Evolutionary conservation across 2,113 vertebrate species (phyloP), one percentile per base, ranked within the genome.

Genomic region (Polypterus bichir): DNA sequence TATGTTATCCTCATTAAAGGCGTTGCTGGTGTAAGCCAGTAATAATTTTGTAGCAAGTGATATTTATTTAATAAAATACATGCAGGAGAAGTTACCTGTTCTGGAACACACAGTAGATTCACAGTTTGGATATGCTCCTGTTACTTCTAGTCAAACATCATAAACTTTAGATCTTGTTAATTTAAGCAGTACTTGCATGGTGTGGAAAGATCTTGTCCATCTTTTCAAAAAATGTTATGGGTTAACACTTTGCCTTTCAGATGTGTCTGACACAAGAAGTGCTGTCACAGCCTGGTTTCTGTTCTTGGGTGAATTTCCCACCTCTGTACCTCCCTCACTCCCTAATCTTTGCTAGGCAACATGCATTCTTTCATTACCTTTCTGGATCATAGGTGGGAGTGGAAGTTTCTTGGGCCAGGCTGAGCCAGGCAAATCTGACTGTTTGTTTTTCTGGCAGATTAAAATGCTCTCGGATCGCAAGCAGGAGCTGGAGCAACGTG

Each of bases 401-500:
- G 27, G 27, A 27, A 27, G 27, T 27, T 27, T 27, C 27, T 27
- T 27, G 27, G 27, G 27, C 27, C 27, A 27, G 27, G 27, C 27
- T 27, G 27, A 27, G 27, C 27, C 27, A 27, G 27, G 27, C 27
- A 27, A 27, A 27, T 27, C 27, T 27, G 27, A 62, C 63, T 4
- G 1, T 3, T 48, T 63, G 62, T 66, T 59, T 61, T 49, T 57
- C 57, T 70, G 52, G 44, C 78, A 99, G 96, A 97, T 99, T 81
- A 94, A 92, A 79, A 93, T 95, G 91, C 88, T 99, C 74, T 93
- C 92, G 0, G 92, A 97, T 72, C 86, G 89, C 69, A 97, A 97
- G 76, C 81, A 83, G 68, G 94, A 96, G 75, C 79, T 97, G 73
- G 95, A 99, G 68, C 85, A 76, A n/a, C 88, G 86, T 10, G 84